phyloP scores from a whole-genome alignment of 2,797 vertebrate species.

The Molossus alvarezi region DNA sequence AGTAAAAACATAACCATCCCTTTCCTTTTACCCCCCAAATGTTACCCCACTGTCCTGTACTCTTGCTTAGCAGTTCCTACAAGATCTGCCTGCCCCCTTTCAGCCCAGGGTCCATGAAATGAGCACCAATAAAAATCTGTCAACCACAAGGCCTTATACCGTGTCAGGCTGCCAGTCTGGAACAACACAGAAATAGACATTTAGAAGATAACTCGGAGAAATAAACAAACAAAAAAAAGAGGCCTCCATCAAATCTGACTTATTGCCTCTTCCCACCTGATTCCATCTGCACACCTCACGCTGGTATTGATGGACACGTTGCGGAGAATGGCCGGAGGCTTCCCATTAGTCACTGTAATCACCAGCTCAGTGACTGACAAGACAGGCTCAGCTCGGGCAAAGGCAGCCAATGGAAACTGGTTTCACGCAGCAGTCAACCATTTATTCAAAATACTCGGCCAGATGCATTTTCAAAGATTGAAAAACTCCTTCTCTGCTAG shows the following conservation, averaged over 20 bases:
- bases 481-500: slow-evolving; percentile 29
- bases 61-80: slow-evolving; percentile 57
- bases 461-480: slow-evolving; percentile 32
- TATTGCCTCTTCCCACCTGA: slow-evolving; percentile 73
- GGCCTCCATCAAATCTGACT: slow-evolving; percentile 60
- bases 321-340: slow-evolving; percentile 69
- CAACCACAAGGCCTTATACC: slow-evolving; percentile 50
- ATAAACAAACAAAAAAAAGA: neutral
- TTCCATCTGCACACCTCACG: slow-evolving; percentile 41
- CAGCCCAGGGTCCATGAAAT: slow-evolving; percentile 48
- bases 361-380: slow-evolving; percentile 70
- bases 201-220: slow-evolving; percentile 64
- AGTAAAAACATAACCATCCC: neutral
- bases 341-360: slow-evolving; percentile 69
- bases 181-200: slow-evolving; percentile 54
- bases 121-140: slow-evolving; percentile 64
- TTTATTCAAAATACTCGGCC: slow-evolving; percentile 64
- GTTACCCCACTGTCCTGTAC: neutral
- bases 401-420: slow-evolving; percentile 68
- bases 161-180: slow-evolving; percentile 39
- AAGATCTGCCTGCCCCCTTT: slow-evolving; percentile 64
- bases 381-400: slow-evolving; percentile 62
- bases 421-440: slow-evolving; percentile 59
- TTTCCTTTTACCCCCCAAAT: neutral
- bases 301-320: slow-evolving; percentile 50